These are phyloP conservation scores for Gryon sp. DNA, from an alignment of 1,140 invertebrate species.

Conservation along the genomic window DNA sequence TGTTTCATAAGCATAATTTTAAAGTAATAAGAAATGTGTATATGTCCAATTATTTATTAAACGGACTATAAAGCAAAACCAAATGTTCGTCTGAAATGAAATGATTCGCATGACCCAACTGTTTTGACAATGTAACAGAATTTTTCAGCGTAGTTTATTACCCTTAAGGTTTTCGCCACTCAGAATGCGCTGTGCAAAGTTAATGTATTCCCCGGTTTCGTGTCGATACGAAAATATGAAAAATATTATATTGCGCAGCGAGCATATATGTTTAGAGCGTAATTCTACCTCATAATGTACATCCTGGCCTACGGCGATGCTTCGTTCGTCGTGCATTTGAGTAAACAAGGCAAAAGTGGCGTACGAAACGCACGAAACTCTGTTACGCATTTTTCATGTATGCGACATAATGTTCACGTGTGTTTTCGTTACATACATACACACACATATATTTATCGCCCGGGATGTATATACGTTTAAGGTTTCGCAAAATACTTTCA, in stretches of 20 bases:
- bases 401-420: too few species aligned
- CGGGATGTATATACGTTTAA: slow-evolving; percentile 19
- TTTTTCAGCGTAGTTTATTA: slow-evolving; percentile 21
- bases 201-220: slow-evolving; percentile 26
- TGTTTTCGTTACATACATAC: neutral
- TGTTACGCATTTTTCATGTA: too few species aligned
- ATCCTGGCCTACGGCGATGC: slow-evolving; percentile 74
- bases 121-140: slow-evolving; percentile 33
- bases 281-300: slow-evolving; percentile 79
- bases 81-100: too few species aligned
- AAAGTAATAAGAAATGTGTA: too few species aligned
- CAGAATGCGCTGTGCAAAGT: neutral
- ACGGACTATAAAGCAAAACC: too few species aligned
- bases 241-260: slow-evolving; percentile 52
- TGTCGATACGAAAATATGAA: slow-evolving; percentile 40
- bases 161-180: slow-evolving; percentile 4
- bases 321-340: slow-evolving; percentile 59
- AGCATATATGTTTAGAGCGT: slow-evolving; percentile 75
- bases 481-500: slow-evolving; percentile 52
- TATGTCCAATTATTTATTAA: too few species aligned
- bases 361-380: slow-evolving; percentile 23
- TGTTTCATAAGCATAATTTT: too few species aligned
- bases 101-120: too few species aligned
- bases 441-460: neutral
- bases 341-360: slow-evolving; percentile 66